A percentile compares a stretch with the other conserved stretches of the same genome.
Evolutionary conservation across 2,113 vertebrate species (phyloP).

Genomic region (Propithecus coquereli): DNA sequence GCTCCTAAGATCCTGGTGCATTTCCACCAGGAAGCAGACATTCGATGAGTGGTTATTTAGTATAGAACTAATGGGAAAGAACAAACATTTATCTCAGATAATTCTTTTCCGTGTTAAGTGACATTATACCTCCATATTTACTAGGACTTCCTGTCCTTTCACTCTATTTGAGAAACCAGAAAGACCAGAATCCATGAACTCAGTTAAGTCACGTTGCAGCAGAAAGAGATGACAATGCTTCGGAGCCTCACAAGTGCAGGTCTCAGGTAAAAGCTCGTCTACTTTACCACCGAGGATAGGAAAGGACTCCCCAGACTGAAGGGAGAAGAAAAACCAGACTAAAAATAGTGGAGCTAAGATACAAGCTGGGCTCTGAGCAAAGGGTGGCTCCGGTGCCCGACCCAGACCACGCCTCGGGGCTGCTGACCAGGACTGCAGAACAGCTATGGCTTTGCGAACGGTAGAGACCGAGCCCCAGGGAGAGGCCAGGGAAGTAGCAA

Average conservation of each 20-base stretch:
- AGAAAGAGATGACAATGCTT: not conserved
- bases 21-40: not conserved
- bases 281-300: no score
- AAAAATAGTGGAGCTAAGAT: rapidly evolving
- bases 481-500: not conserved
- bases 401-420: not conserved
- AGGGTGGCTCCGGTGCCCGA: rapidly evolving
- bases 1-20: not conserved
- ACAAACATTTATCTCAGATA: not conserved
- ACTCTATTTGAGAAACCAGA: not conserved
- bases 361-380: not conserved
- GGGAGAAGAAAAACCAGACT: not conserved
- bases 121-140: no score
- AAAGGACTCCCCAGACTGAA: not conserved
- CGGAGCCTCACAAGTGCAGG: not conserved
- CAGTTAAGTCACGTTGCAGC: not conserved
- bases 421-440: not conserved
- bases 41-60: not conserved
- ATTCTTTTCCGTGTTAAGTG: not conserved
- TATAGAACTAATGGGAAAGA: not conserved
- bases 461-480: not conserved
- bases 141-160: not conserved
- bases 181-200: not conserved
- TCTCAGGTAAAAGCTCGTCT: not conserved
- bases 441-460: rapidly evolving